These are phyloP conservation scores for Apogon talboti DNA, from an alignment of 2,797 vertebrate species.

Conservation along the genomic window DNA sequence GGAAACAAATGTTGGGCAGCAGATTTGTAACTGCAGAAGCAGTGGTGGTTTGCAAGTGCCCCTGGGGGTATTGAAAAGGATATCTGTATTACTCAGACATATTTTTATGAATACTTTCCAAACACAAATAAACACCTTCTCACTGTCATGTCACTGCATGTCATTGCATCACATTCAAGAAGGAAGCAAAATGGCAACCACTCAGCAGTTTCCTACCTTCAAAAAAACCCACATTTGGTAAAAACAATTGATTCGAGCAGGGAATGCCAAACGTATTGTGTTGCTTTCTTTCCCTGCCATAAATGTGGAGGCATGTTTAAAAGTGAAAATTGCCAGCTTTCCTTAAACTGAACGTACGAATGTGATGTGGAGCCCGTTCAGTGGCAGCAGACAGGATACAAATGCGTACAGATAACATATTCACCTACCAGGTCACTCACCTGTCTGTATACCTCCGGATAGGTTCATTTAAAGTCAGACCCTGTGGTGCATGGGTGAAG, in stretches of 20 bases:
- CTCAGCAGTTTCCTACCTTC: slow-evolving; percentile 37
- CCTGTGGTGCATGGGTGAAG: slow-evolving; percentile 81
- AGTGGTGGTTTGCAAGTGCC: slow-evolving; percentile 38
- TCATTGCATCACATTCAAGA: slow-evolving; percentile 48
- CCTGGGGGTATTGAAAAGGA: slow-evolving; percentile 69
- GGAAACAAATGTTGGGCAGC: slow-evolving; percentile 78
- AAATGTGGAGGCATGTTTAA: no score
- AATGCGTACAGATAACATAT: slow-evolving; percentile 12
- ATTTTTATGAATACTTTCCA: slow-evolving; percentile 66
- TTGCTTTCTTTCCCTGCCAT: not conserved
- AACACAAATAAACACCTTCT: slow-evolving; percentile 63
- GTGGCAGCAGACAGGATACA: not conserved
- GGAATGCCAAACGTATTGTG: slow-evolving; percentile 2
- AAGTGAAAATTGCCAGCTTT: no score
- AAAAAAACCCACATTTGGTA: slow-evolving; percentile 14
- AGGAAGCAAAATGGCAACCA: slow-evolving; percentile 31
- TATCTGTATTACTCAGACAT: slow-evolving; percentile 68
- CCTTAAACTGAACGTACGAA: not conserved
- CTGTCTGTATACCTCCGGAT: slow-evolving; percentile 89
- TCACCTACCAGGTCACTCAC: slow-evolving; percentile 85
- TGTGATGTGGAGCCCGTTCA: not conserved
- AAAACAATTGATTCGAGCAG: slow-evolving; percentile 34
- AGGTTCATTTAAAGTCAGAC: slow-evolving; percentile 85
- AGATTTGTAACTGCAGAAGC: slow-evolving; percentile 71
- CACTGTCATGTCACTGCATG: slow-evolving; percentile 24